A percentile compares a stretch with the other conserved stretches of the same genome.
Evolutionary conservation across 2,888 invertebrate species (phyloP).

Genomic region (Trachelus stipa): DNA sequence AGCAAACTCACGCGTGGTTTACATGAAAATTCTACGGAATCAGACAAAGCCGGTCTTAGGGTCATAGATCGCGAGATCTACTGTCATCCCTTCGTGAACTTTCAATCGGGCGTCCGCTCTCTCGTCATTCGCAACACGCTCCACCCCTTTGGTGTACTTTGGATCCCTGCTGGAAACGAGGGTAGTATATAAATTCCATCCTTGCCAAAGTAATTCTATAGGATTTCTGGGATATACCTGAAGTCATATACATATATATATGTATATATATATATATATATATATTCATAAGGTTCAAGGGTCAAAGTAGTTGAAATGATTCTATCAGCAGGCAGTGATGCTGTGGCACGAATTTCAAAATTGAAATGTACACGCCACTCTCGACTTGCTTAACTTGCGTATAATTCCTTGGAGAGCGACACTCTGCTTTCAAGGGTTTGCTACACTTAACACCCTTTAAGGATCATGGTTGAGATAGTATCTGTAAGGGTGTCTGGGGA

Average conservation of each 20-base stretch:
- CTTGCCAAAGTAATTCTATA: not conserved
- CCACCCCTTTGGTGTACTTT: not conserved
- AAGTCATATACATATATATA: not conserved
- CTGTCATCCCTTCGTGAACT: too few species aligned
- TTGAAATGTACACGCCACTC: not conserved
- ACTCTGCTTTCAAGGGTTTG: constrained; percentile 20
- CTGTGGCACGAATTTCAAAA: constrained; percentile 1
- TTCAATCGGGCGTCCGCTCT: too few species aligned
- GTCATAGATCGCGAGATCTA: too few species aligned
- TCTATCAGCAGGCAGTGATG: not conserved
- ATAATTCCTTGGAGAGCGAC: constrained; percentile 22
- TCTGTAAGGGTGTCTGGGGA: constrained; percentile 20
- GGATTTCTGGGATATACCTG: not conserved
- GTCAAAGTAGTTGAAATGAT: constrained; percentile 15
- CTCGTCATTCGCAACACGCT: constrained; percentile 14
- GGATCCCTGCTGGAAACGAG: not conserved
- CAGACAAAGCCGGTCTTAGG: too few species aligned
- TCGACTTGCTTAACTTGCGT: constrained; percentile 5
- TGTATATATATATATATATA: too few species aligned
- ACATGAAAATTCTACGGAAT: too few species aligned
- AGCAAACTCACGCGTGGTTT: too few species aligned
- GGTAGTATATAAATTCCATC: constrained; percentile 1
- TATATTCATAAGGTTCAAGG: not conserved
- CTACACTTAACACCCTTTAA: constrained; percentile 23
- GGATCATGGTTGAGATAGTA: constrained; percentile 24